phyloP scores from a whole-genome alignment of 2,797 vertebrate species.

The Leuciscus waleckii region DNA sequence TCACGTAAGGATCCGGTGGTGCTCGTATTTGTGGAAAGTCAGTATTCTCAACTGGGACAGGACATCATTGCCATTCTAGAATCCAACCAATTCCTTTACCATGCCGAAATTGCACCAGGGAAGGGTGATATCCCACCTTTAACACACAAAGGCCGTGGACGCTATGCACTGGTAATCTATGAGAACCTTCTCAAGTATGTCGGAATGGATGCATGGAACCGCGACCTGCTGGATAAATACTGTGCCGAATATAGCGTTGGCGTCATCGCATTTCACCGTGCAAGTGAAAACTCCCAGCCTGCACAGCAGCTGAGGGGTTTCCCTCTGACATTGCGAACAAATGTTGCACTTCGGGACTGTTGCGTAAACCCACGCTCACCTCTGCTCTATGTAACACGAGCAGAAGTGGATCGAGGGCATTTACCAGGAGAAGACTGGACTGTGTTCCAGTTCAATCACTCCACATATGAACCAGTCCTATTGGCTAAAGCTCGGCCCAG shows the following conservation, averaged over 20 bases:
- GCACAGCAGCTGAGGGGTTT: constrained; percentile 85
- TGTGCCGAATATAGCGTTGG: constrained; percentile 95
- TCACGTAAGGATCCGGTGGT: constrained; percentile 87
- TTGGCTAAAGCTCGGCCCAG: constrained; percentile 81
- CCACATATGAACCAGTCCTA: constrained; percentile 92
- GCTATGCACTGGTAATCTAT: constrained; percentile 91
- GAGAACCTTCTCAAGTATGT: constrained; percentile 96
- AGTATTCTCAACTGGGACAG: constrained; percentile 96
- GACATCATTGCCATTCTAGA: constrained; percentile 94
- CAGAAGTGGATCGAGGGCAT: constrained; percentile 85
- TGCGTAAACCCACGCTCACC: constrained; percentile 90
- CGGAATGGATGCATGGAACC: constrained; percentile 93
- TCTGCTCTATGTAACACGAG: constrained; percentile 89
- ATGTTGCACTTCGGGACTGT: constrained; percentile 89
- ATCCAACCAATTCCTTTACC: constrained; percentile 91
- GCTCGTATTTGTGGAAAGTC: constrained; percentile 94
- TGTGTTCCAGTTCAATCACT: constrained; percentile 93
- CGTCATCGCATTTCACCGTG: constrained; percentile 95
- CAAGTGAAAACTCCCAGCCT: constrained; percentile 91
- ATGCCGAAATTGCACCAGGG: constrained; percentile 92
- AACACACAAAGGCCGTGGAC: constrained; percentile 89
- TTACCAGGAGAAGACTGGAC: constrained; percentile 96
- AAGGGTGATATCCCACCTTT: constrained; percentile 94
- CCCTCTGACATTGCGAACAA: constrained; percentile 88
- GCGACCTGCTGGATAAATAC: constrained; percentile 96